A percentile compares a stretch with the other conserved stretches of the same genome.
Evolutionary conservation across 2,888 invertebrate genomes (phyloP).

Genomic region (Copidosoma aretas): DNA sequence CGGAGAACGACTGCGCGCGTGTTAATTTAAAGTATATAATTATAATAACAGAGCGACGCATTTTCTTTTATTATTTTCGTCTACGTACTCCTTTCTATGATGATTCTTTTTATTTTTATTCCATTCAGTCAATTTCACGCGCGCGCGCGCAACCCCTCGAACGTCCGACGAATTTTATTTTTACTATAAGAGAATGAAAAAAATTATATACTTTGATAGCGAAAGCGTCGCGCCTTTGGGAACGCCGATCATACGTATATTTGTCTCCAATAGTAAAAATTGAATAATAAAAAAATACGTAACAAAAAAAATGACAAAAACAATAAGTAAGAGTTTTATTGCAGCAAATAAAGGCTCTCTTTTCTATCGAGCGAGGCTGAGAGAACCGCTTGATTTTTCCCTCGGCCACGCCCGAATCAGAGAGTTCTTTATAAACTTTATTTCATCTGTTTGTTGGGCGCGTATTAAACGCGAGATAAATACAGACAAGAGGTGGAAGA

Average conservation of each 20-base stretch:
- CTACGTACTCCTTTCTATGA: slow-evolving; percentile 8
- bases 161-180: slow-evolving; percentile 36
- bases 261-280: slow-evolving; percentile 27
- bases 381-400: slow-evolving; percentile 17
- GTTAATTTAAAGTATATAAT: slow-evolving; percentile 29
- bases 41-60: slow-evolving; percentile 17
- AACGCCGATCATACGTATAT: slow-evolving; percentile 30
- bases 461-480: no score
- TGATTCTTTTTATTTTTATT: slow-evolving; percentile 23
- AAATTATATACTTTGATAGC: slow-evolving; percentile 5
- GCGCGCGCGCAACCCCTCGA: slow-evolving; percentile 12
- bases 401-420: slow-evolving; percentile 6
- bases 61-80: slow-evolving; percentile 20
- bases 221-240: slow-evolving; percentile 31
- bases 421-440: neutral
- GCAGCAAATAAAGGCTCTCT: neutral
- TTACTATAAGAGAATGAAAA: neutral
- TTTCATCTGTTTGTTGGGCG: no score
- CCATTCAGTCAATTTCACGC: slow-evolving; percentile 3
- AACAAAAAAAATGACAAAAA: slow-evolving; percentile 2
- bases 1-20: slow-evolving; percentile 25
- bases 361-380: slow-evolving; percentile 13
- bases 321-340: neutral
- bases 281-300: no score
- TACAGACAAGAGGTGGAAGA: slow-evolving; percentile 9